Conservation (phyloP, 2,888 invertebrate species). For the Eretmocerus hayati region DNA sequence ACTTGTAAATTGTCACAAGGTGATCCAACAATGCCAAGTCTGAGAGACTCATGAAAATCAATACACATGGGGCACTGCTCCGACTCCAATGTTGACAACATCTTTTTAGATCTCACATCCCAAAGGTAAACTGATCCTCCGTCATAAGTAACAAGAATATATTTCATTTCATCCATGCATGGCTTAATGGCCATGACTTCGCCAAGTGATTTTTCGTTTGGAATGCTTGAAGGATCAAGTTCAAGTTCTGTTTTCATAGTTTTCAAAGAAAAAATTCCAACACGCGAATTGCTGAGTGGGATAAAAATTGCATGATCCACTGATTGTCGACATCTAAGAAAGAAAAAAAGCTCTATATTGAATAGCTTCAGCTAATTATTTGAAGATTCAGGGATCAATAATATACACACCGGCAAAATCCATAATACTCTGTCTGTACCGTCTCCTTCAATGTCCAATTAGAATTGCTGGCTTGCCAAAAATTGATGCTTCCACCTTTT, state of each 20-base stretch:
- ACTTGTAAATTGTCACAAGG: conserved; percentile 58
- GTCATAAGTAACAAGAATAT: conserved; percentile 62
- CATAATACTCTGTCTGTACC: conserved; percentile 58
- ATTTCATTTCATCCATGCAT: conserved; percentile 41
- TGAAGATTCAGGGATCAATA: not conserved
- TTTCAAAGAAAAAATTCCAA: conserved; percentile 51
- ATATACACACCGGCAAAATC: conserved; percentile 58
- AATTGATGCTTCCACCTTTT: conserved; percentile 63
- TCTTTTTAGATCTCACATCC: conserved; percentile 58
- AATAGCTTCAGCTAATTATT: not conserved
- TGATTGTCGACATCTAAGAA: conserved; percentile 43
- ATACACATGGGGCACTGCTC: conserved; percentile 64
- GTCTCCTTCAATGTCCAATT: conserved; percentile 50
- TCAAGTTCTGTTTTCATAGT: conserved; percentile 38
- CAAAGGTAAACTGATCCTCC: conserved; percentile 65
- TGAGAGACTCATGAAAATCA: conserved; percentile 61
- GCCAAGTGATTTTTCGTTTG: conserved; percentile 46
- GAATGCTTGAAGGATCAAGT: conserved; percentile 29
- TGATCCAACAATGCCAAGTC: conserved; percentile 63
- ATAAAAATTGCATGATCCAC: conserved; percentile 57
- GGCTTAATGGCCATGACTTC: conserved; percentile 61
- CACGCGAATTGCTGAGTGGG: conserved; percentile 58
- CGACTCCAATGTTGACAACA: conserved; percentile 52
- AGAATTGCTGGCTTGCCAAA: conserved; percentile 59
- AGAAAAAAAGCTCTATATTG: not conserved